phyloP scores from a whole-genome alignment of 2,797 vertebrate genomes.

The Propithecus deckenii region DNA sequence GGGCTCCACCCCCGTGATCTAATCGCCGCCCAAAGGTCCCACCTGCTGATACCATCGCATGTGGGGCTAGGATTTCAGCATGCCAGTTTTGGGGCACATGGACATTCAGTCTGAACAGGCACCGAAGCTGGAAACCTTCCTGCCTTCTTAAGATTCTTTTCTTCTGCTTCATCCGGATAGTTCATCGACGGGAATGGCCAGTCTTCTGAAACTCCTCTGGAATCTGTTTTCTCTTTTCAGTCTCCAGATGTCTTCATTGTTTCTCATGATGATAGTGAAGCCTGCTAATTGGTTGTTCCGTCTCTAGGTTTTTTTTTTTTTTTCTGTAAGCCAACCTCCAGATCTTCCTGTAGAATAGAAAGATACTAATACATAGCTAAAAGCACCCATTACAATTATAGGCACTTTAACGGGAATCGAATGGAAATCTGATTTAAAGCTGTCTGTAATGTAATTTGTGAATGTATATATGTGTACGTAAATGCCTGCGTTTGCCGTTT shows the following conservation, averaged over 20 bases:
- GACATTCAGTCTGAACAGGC: background rate
- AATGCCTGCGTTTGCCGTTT: background rate
- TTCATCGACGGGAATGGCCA: background rate
- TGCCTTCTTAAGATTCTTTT: background rate
- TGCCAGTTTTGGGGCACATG: background rate
- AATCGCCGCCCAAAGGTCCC: background rate
- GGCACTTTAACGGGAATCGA: background rate
- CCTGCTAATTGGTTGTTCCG: background rate
- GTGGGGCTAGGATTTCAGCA: background rate
- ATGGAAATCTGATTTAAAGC: slow-evolving; percentile 31
- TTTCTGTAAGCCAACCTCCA: background rate
- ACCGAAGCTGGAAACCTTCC: background rate
- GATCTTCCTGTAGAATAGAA: background rate
- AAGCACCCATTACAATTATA: background rate
- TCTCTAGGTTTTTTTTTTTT: slow-evolving; percentile 12
- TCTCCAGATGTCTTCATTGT: background rate
- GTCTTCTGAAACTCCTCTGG: background rate
- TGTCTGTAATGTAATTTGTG: background rate
- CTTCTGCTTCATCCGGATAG: background rate
- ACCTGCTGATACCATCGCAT: background rate
- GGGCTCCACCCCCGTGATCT: background rate
- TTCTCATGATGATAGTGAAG: background rate
- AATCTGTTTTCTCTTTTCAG: background rate
- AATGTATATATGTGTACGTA: background rate
- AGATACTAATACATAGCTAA: background rate